phyloP scores from a whole-genome alignment of 2,888 invertebrate genomes.

The Drosophila greeni region DNA sequence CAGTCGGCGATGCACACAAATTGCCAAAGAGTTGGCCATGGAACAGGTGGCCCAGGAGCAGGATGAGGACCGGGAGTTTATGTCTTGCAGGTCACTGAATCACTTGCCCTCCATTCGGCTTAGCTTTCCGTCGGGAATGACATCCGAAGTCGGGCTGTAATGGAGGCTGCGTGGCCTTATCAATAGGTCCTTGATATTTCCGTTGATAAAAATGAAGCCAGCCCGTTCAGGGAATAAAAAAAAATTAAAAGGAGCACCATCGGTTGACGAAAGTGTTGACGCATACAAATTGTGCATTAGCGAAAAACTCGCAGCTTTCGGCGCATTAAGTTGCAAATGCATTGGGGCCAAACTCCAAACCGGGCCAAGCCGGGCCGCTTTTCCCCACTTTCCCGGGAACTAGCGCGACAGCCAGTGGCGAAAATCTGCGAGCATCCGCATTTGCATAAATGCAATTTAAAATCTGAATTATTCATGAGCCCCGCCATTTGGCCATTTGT shows the following conservation, averaged over 20 bases:
- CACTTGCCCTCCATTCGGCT: constrained; percentile 63
- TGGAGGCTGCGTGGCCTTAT: constrained; percentile 37
- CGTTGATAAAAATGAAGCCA: constrained; percentile 65
- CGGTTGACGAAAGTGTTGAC: constrained; percentile 69
- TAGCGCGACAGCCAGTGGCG: constrained; percentile 60
- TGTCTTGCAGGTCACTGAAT: constrained; percentile 66
- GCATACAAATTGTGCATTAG: constrained; percentile 75
- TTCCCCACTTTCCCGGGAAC: constrained; percentile 12
- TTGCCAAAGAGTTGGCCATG: constrained; percentile 61
- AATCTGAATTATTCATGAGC: constrained; percentile 74
- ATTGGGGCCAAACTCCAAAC: constrained; percentile 35
- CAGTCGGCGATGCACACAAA: constrained; percentile 59
- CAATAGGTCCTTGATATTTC: constrained; percentile 62
- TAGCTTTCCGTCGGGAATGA: background rate
- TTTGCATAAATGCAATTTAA: constrained; percentile 74
- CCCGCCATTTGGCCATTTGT: constrained; percentile 73
- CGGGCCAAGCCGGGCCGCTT: constrained; percentile 1
- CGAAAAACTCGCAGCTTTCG: constrained; percentile 71
- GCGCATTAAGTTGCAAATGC: constrained; percentile 72
- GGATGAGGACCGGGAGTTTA: constrained; percentile 44
- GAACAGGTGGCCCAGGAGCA: constrained; percentile 62
- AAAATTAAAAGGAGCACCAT: background rate
- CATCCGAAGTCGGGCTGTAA: background rate
- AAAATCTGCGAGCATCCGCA: constrained; percentile 74
- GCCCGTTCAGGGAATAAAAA: constrained; percentile 19